phyloP scores from a whole-genome alignment of 2,888 invertebrate genomes.

The Hemaris fuciformis region DNA sequence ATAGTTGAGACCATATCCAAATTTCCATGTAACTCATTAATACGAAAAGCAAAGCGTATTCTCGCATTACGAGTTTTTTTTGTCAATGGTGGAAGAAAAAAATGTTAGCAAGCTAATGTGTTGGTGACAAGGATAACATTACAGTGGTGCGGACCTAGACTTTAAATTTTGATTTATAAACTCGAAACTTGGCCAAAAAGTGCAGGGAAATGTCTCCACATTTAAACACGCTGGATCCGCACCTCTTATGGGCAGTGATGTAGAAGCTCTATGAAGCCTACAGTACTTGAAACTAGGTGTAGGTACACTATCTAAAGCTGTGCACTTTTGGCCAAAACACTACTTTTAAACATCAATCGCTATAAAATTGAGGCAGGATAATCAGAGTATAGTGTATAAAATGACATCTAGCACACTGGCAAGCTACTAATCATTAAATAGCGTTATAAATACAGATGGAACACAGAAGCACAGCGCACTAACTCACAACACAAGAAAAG shows the following conservation, averaged over 20 bases:
- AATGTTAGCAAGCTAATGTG: slow-evolving; percentile 1
- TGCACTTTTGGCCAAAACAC: slow-evolving; percentile 30
- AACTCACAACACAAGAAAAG: slow-evolving; percentile 76
- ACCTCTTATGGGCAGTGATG: slow-evolving; percentile 18
- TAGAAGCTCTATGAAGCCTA: slow-evolving; percentile 36
- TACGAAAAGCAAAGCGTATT: background rate
- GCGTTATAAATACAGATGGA: slow-evolving; percentile 50
- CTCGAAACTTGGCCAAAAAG: background rate
- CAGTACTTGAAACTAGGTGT: slow-evolving; percentile 28
- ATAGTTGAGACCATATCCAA: background rate
- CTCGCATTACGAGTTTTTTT: background rate
- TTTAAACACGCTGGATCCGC: slow-evolving; percentile 1
- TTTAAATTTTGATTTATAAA: background rate
- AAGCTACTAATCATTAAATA: slow-evolving; percentile 43
- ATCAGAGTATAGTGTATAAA: slow-evolving; percentile 15
- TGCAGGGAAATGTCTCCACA: background rate
- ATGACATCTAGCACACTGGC: slow-evolving; percentile 41
- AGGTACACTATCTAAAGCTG: slow-evolving; percentile 35
- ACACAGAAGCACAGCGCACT: slow-evolving; percentile 72
- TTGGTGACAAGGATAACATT: background rate
- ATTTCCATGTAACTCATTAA: background rate
- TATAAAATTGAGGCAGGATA: background rate
- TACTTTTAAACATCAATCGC: slow-evolving; percentile 11
- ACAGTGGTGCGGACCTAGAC: background rate
- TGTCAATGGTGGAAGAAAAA: background rate